Evolutionary conservation across 2,888 invertebrate genomes (phyloP).

Genomic region (Erebia aethiops): DNA sequence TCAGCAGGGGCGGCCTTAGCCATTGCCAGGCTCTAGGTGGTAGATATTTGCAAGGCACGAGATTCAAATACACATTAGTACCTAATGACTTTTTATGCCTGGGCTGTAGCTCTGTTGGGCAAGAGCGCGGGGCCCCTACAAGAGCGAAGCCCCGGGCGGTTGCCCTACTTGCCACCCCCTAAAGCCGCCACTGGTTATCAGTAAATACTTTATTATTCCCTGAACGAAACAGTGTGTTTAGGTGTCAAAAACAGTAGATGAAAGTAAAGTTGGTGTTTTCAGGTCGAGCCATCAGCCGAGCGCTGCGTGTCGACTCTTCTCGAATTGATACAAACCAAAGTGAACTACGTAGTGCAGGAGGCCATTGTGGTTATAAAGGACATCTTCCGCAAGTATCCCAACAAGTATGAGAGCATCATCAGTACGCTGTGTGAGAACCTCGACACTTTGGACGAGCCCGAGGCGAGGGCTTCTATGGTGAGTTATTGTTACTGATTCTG

Average conservation of each 20-base stretch:
- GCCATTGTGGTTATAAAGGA: conserved; percentile 99
- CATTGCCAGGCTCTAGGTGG: too few species aligned
- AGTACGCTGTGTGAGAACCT: conserved; percentile 99
- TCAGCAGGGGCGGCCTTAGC: too few species aligned
- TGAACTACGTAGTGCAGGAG: conserved; percentile 99
- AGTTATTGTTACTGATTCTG: conserved; percentile 36
- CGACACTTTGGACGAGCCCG: conserved; percentile 99
- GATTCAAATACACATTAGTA: too few species aligned
- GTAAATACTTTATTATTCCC: too few species aligned
- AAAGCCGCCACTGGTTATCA: too few species aligned
- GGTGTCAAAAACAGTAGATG: not conserved
- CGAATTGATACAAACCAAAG: conserved; percentile 99
- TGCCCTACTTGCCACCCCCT: too few species aligned
- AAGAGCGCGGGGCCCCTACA: too few species aligned
- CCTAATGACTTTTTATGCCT: too few species aligned
- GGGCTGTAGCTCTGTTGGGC: too few species aligned
- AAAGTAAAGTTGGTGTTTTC: not conserved
- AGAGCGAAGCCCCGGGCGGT: too few species aligned
- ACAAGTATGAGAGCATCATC: conserved; percentile 99
- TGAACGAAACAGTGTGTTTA: too few species aligned
- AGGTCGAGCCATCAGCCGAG: conserved; percentile 97
- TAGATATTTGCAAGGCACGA: too few species aligned
- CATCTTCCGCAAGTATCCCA: conserved; percentile 98
- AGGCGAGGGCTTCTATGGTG: conserved; percentile 98
- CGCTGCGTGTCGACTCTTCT: conserved; percentile 98